Evolutionary conservation across 1,140 invertebrate species (phyloP), one percentile per base, ranked within the genome.

Genomic region (Drosophila setifemur): DNA sequence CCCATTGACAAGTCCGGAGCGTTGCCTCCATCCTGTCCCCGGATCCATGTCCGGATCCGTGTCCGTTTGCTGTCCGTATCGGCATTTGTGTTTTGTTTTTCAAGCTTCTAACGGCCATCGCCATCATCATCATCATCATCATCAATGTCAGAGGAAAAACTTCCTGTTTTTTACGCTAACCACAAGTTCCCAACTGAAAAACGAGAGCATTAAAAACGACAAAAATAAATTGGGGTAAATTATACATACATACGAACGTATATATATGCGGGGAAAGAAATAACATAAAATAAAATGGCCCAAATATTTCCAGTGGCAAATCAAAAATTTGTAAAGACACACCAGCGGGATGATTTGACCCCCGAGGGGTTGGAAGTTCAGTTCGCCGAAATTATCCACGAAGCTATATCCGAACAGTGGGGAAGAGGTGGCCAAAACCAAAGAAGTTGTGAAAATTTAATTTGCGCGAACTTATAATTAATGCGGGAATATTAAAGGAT

Each of bases 191-290:
- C 2, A 31, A 28, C 47, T 39, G 33, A 49, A 25, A 11, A 55
- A 35, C 40, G 48, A 64, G 18, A 40, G 39, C 63, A 82, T 61
- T 78, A 70, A 81, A 74, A 71, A 16, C 47, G 53, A 64, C 73
- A 44, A 69, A 78, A 83, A 83, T 83, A 83, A 83, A 83, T 82
- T 73, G 78, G 37, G 53, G 55, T 73, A 77, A 82, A 82, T 77
- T 77, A 76, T 69, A 73, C 43, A 64, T 40, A 48, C 37, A 26
- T 2, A 49, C 19, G 8, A 4, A 5, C 33, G 14, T 16, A 16
- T 37, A 55, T 28, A 37, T 16, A 11, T 3, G 4, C 35, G 8
- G n/a, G n/a, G n/a, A 12, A 25, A 9, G 16, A 29, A 39, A 68
- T 5, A 45, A 47, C 19, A 9, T 5, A 35, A 33, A 64, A 60